A percentile compares a stretch with the other conserved stretches of the same genome.
Evolutionary conservation across 2,888 invertebrate genomes (phyloP).

Genomic region (Eulithis testata): DNA sequence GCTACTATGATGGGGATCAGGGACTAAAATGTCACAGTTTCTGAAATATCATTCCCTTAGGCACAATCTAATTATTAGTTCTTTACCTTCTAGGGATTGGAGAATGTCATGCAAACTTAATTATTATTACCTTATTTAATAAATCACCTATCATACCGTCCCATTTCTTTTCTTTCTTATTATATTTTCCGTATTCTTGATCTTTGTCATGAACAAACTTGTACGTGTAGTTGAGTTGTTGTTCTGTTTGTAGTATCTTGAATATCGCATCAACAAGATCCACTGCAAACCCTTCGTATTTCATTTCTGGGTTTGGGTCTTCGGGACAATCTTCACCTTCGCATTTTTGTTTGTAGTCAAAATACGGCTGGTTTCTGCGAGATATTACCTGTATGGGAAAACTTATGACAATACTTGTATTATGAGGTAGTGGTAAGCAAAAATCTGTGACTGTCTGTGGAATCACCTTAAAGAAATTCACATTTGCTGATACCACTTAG

Average conservation of each 20-base stretch:
- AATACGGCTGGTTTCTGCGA: constrained; percentile 89
- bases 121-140: constrained; percentile 63
- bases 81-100: too few species aligned
- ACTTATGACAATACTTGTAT: too few species aligned
- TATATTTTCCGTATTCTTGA: constrained; percentile 58
- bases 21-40: too few species aligned
- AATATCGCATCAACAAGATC: constrained; percentile 90
- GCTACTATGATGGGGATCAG: too few species aligned
- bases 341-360: constrained; percentile 84
- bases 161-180: constrained; percentile 68
- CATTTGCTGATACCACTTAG: too few species aligned
- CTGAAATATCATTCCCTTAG: too few species aligned
- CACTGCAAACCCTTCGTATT: constrained; percentile 90
- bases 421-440: too few species aligned
- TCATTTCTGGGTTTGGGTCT: constrained; percentile 82
- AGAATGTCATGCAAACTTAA: too few species aligned
- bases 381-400: constrained; percentile 80
- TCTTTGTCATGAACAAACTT: constrained; percentile 59
- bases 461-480: too few species aligned
- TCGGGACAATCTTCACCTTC: constrained; percentile 66
- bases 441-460: too few species aligned
- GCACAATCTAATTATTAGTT: too few species aligned
- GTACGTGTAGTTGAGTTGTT: constrained; percentile 66
- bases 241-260: constrained; percentile 75
- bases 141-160: constrained; percentile 70